phyloP scores from a whole-genome alignment of 2,113 vertebrate genomes.

The Hippolais icterina region DNA sequence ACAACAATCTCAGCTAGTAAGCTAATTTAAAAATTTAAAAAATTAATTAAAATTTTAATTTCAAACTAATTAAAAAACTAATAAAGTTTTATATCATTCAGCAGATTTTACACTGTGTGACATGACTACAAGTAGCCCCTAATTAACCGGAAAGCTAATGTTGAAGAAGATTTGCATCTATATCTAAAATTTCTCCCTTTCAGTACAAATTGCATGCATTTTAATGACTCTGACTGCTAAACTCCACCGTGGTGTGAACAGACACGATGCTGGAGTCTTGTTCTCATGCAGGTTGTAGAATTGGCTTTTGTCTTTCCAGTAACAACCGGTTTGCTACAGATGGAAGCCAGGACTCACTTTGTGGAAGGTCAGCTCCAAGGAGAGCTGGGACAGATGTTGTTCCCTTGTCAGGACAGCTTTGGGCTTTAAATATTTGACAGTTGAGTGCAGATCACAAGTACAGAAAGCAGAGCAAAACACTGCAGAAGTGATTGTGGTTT shows the following conservation, averaged over 20 bases:
- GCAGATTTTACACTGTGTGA: neutral
- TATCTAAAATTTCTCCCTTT: neutral
- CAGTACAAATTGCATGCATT: neutral
- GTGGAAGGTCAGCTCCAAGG: neutral
- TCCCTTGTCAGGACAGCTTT: neutral
- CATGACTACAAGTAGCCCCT: neutral
- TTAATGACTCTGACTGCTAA: neutral
- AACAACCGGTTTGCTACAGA: fast-evolving
- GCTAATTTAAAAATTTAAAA: too few species aligned
- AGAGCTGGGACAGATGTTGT: neutral
- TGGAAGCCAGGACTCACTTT: neutral
- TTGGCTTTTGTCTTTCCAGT: neutral
- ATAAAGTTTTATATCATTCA: neutral
- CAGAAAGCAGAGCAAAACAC: neutral
- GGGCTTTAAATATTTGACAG: neutral
- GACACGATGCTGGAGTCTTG: neutral
- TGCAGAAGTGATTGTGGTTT: neutral
- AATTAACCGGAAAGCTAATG: neutral
- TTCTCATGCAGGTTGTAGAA: neutral
- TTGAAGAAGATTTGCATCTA: neutral
- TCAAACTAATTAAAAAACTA: too few species aligned
- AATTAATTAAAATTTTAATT: too few species aligned
- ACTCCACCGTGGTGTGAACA: neutral
- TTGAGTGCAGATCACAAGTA: neutral
- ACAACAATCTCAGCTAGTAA: neutral